These are phyloP conservation scores for Pteria penguin DNA, from an alignment of 2,888 invertebrate genomes.

Conservation along the genomic window DNA sequence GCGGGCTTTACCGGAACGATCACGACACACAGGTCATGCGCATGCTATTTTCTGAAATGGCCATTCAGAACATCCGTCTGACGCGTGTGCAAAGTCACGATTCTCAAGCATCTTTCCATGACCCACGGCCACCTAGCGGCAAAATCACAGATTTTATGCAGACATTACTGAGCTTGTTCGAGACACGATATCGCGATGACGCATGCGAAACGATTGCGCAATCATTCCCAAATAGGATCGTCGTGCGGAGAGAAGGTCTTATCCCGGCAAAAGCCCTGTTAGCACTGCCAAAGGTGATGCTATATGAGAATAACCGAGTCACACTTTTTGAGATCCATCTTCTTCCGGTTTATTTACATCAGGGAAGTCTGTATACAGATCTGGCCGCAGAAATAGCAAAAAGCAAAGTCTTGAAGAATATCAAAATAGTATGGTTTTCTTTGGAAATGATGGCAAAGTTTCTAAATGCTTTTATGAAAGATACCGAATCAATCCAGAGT, in stretches of 20 bases:
- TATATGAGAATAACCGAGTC: constrained; percentile 47
- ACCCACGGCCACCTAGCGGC: constrained; percentile 50
- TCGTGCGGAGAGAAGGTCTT: constrained; percentile 59
- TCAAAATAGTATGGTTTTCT: constrained; percentile 69
- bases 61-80: constrained; percentile 57
- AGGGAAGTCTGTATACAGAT: constrained; percentile 52
- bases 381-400: constrained; percentile 62
- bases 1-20: constrained; percentile 65
- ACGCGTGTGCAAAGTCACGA: constrained; percentile 42
- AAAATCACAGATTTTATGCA: constrained; percentile 58
- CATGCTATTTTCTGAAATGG: constrained; percentile 58
- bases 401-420: constrained; percentile 52
- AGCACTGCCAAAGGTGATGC: constrained; percentile 57
- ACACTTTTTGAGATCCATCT: constrained; percentile 68
- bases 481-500: constrained; percentile 49
- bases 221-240: constrained; percentile 62
- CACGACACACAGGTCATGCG: constrained; percentile 54
- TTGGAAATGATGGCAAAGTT: constrained; percentile 67
- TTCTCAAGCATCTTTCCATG: constrained; percentile 34
- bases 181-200: constrained; percentile 60
- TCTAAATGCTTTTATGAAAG: constrained; percentile 56
- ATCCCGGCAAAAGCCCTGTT: constrained; percentile 52
- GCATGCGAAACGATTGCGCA: constrained; percentile 55
- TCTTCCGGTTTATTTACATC: constrained; percentile 60
- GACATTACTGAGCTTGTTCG: constrained; percentile 66